phyloP scores from a whole-genome alignment of 2,888 invertebrate species.

The Microplitis manilae region DNA sequence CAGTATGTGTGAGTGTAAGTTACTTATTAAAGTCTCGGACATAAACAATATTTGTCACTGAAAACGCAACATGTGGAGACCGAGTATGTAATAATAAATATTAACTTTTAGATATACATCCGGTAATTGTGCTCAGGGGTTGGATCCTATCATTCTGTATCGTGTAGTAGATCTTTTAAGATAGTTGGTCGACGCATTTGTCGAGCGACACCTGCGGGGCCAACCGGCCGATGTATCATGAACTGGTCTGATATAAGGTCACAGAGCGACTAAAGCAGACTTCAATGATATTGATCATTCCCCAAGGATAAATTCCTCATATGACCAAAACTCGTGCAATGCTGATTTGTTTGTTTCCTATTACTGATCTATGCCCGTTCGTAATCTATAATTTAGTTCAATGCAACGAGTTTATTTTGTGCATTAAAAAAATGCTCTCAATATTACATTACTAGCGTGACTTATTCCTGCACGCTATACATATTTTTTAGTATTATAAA shows the following conservation, averaged over 20 bases:
- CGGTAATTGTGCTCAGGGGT: not conserved
- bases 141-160: conserved; percentile 44
- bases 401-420: no score
- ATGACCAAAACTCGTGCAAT: no score
- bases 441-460: no score
- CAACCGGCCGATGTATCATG: conserved; percentile 60
- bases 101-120: conserved; percentile 1
- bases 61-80: not conserved
- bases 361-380: no score
- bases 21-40: not conserved
- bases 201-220: conserved; percentile 65
- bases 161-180: conserved; percentile 64
- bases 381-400: no score
- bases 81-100: not conserved
- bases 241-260: conserved; percentile 58
- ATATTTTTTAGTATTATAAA: not conserved
- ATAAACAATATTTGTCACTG: conserved; percentile 1
- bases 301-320: no score
- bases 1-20: not conserved
- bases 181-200: conserved; percentile 62
- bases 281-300: not conserved
- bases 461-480: no score
- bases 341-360: no score
- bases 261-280: not conserved
- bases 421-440: no score